A percentile compares a stretch with the other conserved stretches of the same genome.
Conservation (phyloP, 2,888 invertebrate genomes). For the Beris morrisii region DNA sequence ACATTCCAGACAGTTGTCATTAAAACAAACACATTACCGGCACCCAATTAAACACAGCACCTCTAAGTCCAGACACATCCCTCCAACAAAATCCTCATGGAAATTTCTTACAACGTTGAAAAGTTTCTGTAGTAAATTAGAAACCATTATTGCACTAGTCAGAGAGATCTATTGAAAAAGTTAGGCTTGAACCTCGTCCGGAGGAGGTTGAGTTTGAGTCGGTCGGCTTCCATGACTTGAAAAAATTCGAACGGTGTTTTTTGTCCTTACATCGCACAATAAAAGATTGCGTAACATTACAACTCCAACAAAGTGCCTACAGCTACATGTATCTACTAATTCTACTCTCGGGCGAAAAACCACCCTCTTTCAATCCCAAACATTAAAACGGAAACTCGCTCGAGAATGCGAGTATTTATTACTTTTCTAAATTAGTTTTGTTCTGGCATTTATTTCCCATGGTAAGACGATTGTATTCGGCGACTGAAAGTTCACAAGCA, state of each 20-base stretch:
- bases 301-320: no score
- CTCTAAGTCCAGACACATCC: no score
- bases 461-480: no score
- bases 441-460: slow-evolving; percentile 12
- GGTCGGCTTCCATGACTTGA: background rate
- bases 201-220: background rate
- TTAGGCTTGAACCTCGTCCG: background rate
- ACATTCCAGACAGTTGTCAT: no score
- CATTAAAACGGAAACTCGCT: slow-evolving; percentile 4
- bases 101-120: background rate
- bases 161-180: slow-evolving; percentile 14
- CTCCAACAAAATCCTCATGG: no score
- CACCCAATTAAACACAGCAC: no score
- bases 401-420: slow-evolving; percentile 22
- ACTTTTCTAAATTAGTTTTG: slow-evolving; percentile 25
- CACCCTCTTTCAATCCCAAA: no score
- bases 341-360: no score
- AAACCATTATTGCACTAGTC: slow-evolving; percentile 6
- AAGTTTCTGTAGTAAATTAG: slow-evolving; percentile 17
- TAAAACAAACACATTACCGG: no score
- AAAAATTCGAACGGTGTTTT: background rate
- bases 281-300: no score
- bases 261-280: background rate
- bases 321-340: no score
- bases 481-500: no score